These are phyloP conservation scores for Pantala flavescens DNA, from an alignment of 1,140 invertebrate species.

Conservation along the genomic window DNA sequence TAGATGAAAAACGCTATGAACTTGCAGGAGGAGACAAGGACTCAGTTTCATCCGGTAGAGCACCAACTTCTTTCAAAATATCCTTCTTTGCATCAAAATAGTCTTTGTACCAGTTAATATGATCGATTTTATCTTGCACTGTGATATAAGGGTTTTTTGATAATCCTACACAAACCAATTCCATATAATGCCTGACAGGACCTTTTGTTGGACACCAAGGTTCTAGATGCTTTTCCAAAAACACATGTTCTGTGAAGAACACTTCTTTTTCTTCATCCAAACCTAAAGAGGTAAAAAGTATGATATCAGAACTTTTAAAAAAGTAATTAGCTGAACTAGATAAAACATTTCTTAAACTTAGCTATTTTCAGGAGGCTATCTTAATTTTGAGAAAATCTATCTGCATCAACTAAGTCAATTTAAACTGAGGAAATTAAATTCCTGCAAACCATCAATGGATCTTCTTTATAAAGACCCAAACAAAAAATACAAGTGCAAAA, in stretches of 20 bases:
- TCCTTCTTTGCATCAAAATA: conserved; percentile 78
- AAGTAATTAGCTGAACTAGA: too few relatives aligned
- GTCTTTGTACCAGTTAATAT: conserved; percentile 84
- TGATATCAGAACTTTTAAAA: too few relatives aligned
- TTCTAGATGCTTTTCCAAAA: conserved; percentile 74
- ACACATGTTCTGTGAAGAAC: conserved; percentile 86
- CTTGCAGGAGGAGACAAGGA: too few relatives aligned
- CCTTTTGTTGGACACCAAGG: conserved; percentile 81
- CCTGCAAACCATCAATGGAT: too few relatives aligned
- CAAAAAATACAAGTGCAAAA: too few relatives aligned
- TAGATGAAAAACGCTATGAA: too few relatives aligned
- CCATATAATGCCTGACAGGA: conserved; percentile 93
- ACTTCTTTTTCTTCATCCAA: conserved; percentile 66
- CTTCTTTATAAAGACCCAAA: too few relatives aligned
- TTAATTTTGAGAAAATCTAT: too few relatives aligned
- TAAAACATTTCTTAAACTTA: too few relatives aligned
- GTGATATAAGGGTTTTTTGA: conserved; percentile 89
- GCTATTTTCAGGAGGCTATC: too few relatives aligned
- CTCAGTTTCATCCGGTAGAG: conserved; percentile 25
- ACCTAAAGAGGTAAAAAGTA: conserved; percentile 40
- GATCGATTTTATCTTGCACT: conserved; percentile 76
- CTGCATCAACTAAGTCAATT: too few relatives aligned
- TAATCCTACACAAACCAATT: conserved; percentile 84
- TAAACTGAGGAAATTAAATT: too few relatives aligned
- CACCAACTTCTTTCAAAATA: conserved; percentile 54